phyloP scores from a whole-genome alignment of 2,113 vertebrate species.

The Martes martes region DNA sequence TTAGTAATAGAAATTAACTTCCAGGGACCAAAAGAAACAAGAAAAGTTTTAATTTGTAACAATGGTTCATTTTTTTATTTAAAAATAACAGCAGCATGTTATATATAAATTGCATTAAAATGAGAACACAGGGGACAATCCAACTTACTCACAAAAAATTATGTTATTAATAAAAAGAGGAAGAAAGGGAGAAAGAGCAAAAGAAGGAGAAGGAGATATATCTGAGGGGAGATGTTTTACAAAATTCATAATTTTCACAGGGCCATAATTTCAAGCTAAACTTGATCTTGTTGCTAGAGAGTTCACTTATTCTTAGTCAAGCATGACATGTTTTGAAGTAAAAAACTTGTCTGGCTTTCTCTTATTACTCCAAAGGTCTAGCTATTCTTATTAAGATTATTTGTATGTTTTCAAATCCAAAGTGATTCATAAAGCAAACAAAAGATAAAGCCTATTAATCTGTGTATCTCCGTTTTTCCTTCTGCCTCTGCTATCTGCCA shows the following conservation, averaged over 20 bases:
- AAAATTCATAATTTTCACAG: constrained; percentile 2
- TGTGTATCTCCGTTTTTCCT: neutral
- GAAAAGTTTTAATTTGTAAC: neutral
- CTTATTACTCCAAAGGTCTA: neutral
- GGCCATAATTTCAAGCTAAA: constrained; percentile 23
- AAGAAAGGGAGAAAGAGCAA: rapidly evolving
- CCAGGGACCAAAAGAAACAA: neutral
- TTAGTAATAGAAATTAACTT: neutral
- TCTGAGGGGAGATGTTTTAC: neutral
- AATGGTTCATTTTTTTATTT: neutral
- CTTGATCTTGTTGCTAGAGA: neutral
- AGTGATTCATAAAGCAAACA: neutral
- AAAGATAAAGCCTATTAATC: neutral
- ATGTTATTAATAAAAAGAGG: neutral
- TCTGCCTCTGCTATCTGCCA: neutral
- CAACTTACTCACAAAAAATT: neutral
- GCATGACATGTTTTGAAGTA: neutral
- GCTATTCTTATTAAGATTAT: neutral
- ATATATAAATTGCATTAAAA: neutral
- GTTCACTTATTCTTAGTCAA: constrained; percentile 9
- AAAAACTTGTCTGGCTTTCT: neutral
- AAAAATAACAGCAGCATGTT: neutral
- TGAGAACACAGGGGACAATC: neutral
- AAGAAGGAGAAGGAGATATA: neutral
- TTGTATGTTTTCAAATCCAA: neutral